These are phyloP conservation scores for Cheilosia urbana DNA, from an alignment of 2,888 invertebrate genomes.

Conservation along the genomic window DNA sequence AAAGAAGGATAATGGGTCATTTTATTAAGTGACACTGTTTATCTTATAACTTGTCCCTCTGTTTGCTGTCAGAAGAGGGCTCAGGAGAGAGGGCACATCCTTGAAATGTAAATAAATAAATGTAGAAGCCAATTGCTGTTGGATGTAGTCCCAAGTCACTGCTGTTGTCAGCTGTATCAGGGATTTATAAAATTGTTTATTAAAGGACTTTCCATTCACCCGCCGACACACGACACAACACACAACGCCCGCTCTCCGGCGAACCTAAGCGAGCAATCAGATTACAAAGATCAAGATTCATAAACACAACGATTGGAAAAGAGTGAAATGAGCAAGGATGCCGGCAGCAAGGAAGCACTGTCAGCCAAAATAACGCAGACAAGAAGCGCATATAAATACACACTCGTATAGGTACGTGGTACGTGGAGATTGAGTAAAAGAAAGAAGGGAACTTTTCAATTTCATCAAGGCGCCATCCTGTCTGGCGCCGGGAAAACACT, in stretches of 20 bases:
- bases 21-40: conserved; percentile 70
- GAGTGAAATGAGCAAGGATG: conserved; percentile 54
- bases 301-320: conserved; percentile 70
- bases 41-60: conserved; percentile 32
- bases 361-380: conserved; percentile 61
- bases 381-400: conserved; percentile 42
- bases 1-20: conserved; percentile 50
- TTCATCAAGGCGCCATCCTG: conserved; percentile 72
- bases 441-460: conserved; percentile 71
- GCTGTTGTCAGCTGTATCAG: conserved; percentile 60
- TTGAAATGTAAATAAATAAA: conserved; percentile 41
- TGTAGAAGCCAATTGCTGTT: conserved; percentile 27
- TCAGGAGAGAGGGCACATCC: conserved; percentile 20
- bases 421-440: background rate
- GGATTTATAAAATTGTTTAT: conserved; percentile 55
- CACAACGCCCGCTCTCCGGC: background rate
- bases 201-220: conserved; percentile 54
- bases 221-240: background rate
- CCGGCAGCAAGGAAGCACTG: conserved; percentile 52
- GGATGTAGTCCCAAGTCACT: conserved; percentile 43
- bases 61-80: conserved; percentile 25
- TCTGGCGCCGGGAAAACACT: conserved; percentile 74
- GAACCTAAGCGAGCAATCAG: conserved; percentile 56
- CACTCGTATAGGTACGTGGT: background rate
- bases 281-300: conserved; percentile 75